Base-by-base conservation (phyloP, 2,113 vertebrate species). In the Plecturocebus donacophilus region DNA sequence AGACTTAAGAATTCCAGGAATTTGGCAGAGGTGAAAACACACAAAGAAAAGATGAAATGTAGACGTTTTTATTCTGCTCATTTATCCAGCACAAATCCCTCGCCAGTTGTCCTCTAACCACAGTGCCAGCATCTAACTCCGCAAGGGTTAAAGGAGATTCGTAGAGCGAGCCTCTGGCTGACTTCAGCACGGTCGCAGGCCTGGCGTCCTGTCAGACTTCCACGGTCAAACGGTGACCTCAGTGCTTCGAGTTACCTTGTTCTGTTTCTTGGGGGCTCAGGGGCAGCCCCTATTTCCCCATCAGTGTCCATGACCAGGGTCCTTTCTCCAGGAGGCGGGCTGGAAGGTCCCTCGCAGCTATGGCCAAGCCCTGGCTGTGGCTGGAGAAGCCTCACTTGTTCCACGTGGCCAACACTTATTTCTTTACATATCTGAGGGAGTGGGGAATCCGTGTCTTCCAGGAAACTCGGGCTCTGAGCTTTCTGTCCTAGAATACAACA, bases 21-120 rank as follows among this genome's bases (percentile, higher is more conserved):
- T 93, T 71, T 94, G 85, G 68, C 90, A 94, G 84, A 93, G 68
- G 54, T 81, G 54, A 81, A 96, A 96, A 81, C 42, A 66, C 61
- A 83, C 49, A 25, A 61, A 54, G 64, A 77, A 86, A 82, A 82
- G 75, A 16, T 58, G 21, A 83, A 52, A 38, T 19, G 30, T 64
- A 58, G 40, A 42, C 16, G 0, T 64, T 85, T 54, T 81, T 35
- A 1, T 68, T 90, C 75, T 16, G 45, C 47, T 87, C 49, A 10
- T 71, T 80, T 76, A 19, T 35, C 75, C 1, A 1, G 27, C 85
- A 54, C 70, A 61, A 25, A n/a, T 27, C 56, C 30, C 64, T 56
- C 64, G 42, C 17, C 56, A 2, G 68, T 9, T 32, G 30, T 35
- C 45, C 56, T 11, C 3, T 47, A 38, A 35, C 40, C 1, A 5